A percentile compares a stretch with the other conserved stretches of the same genome.
Evolutionary conservation across 2,888 invertebrate species (phyloP).

Genomic region (Drosophila infuscata): DNA sequence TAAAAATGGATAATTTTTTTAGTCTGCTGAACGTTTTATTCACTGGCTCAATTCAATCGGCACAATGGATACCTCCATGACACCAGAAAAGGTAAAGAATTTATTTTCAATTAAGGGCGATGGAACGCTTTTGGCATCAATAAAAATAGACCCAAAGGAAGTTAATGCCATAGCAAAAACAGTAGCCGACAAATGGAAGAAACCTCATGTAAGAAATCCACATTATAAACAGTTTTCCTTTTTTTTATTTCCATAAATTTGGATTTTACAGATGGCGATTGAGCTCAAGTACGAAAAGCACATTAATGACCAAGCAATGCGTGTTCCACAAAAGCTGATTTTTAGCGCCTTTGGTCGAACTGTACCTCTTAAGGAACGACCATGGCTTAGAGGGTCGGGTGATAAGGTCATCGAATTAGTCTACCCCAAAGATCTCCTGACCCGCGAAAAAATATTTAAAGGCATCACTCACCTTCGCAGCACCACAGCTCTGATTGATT

Average conservation of each 20-base stretch:
- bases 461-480: slow-evolving; percentile 84
- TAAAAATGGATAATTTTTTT: background rate
- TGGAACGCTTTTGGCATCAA: slow-evolving; percentile 79
- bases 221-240: background rate
- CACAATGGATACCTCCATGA: slow-evolving; percentile 76
- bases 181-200: slow-evolving; percentile 83
- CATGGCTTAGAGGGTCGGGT: slow-evolving; percentile 70
- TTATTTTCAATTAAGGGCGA: slow-evolving; percentile 84
- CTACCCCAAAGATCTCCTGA: slow-evolving; percentile 82
- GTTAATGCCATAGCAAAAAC: slow-evolving; percentile 83
- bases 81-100: slow-evolving; percentile 82
- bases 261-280: slow-evolving; percentile 78
- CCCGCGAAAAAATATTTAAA: slow-evolving; percentile 82
- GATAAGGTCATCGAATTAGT: slow-evolving; percentile 79
- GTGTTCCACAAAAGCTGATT: slow-evolving; percentile 55
- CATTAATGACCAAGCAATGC: slow-evolving; percentile 68
- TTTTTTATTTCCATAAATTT: background rate
- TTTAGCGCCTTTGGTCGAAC: slow-evolving; percentile 84
- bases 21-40: slow-evolving; percentile 83
- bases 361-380: slow-evolving; percentile 79
- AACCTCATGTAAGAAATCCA: slow-evolving; percentile 77
- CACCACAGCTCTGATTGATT: slow-evolving; percentile 79
- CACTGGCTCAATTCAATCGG: slow-evolving; percentile 83
- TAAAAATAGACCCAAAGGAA: slow-evolving; percentile 83
- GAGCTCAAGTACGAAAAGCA: slow-evolving; percentile 83